phyloP scores from a whole-genome alignment of 2,797 vertebrate species.

The Steatocranus sp. region DNA sequence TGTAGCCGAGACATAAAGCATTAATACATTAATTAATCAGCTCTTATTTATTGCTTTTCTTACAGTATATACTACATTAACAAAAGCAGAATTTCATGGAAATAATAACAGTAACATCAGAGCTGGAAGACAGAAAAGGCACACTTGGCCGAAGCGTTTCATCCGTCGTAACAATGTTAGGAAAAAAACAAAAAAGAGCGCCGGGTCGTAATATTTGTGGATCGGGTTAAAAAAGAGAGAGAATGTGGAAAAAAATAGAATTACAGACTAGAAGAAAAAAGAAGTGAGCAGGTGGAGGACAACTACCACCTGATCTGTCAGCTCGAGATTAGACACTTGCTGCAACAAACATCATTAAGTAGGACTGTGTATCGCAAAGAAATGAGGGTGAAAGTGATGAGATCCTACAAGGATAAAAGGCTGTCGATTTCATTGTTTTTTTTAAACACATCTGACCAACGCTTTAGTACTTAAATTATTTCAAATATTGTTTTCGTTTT shows the following conservation, averaged over 20 bases:
- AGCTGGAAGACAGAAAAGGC: not conserved
- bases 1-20: not conserved
- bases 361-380: not conserved
- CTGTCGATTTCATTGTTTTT: not conserved
- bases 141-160: not conserved
- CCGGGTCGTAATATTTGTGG: not conserved
- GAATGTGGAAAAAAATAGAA: not conserved
- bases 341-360: not conserved
- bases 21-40: not conserved
- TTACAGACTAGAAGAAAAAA: not conserved
- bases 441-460: not conserved
- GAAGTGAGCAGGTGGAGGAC: not conserved
- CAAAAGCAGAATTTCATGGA: not conserved
- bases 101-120: not conserved
- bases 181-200: not conserved
- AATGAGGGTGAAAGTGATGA: not conserved
- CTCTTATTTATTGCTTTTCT: not conserved
- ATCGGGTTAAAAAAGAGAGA: not conserved
- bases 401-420: not conserved
- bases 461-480: not conserved
- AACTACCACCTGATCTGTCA: not conserved
- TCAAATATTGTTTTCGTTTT: not conserved
- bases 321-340: not conserved
- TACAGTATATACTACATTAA: not conserved
- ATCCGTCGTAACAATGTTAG: not conserved